These are phyloP conservation scores for Lasioglossum villosulum DNA, from an alignment of 2,888 invertebrate genomes.

Conservation along the genomic window DNA sequence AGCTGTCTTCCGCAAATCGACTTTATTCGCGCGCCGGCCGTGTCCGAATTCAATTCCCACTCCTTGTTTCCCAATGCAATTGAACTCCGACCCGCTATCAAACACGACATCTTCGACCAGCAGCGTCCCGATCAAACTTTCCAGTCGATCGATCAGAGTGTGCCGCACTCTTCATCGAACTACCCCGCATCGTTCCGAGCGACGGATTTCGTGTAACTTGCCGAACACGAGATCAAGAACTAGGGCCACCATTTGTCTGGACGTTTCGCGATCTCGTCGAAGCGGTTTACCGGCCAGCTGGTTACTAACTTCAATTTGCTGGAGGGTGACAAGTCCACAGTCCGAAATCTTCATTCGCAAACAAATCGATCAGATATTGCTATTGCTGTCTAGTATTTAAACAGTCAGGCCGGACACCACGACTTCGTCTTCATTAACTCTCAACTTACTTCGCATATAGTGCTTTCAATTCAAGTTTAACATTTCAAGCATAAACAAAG, in stretches of 20 bases:
- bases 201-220: constrained; percentile 15
- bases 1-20: not conserved
- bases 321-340: not conserved
- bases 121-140: constrained; percentile 7
- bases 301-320: constrained; percentile 12
- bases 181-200: not conserved
- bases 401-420: no score
- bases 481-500: no score
- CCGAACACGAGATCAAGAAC: constrained; percentile 19
- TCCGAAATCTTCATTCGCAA: not conserved
- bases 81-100: constrained; percentile 7
- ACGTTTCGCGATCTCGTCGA: constrained; percentile 6
- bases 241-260: not conserved
- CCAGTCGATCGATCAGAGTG: not conserved
- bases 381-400: not conserved
- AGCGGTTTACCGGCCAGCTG: not conserved
- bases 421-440: no score
- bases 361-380: not conserved
- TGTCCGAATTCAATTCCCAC: not conserved
- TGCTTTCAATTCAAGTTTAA: no score
- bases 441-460: no score
- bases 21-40: not conserved
- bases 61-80: not conserved
- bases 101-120: constrained; percentile 2
- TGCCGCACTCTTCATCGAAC: not conserved